Evolutionary conservation across 2,888 invertebrate genomes (phyloP), one percentile per base, ranked within the genome.

Genomic region (Luperina testacea): DNA sequence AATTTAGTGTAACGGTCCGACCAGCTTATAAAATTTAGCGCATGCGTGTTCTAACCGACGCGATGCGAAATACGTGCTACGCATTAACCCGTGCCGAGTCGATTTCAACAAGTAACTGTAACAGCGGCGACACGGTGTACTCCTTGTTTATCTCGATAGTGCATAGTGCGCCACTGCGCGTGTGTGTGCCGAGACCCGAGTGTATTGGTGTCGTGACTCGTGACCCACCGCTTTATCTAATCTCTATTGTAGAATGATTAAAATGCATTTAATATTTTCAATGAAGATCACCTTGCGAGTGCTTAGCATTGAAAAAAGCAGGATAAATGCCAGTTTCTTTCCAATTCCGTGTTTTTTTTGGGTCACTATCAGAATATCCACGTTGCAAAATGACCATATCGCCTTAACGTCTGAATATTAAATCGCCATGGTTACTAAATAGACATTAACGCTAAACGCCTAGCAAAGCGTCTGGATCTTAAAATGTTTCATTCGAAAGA

Each of bases 11-110:
- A 93, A 93, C 93, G 93, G 93, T 91, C 85, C 87, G 89, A 83
- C 90, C 90, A 89, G 92, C 89, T 93, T 91, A 87, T 89, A 89
- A 89, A 90, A 91, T 92, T 90, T 90, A 90, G 91, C 88, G 88
- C 91, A 91, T 90, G 90, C 92, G 90, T 92, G 88, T 77, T 83
- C 78, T 82, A 80, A 84, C 83, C 84, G 53, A 75, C 32, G 27
- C 82, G 74, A 81, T 87, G 88, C 81, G 79, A 82, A 86, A 85
- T 88, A 90, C 91, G 91, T 91, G 91, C 84, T 80, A 88, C 86
- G 91, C 89, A 90, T 90, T 88, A 86, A 70, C 68, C 72, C 71
- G 75, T 48, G 75, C 51, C 48, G 79, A 51, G 64, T 75, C 76
- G 78, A 73, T 82, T 87, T 79, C 78, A 80, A 78, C 85, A 82